Percentiles rank a stretch among this genome's conserved stretches.
These are phyloP conservation scores for Zeuzera pyrina DNA, from an alignment of 2,888 invertebrate species.

Conservation along the genomic window DNA sequence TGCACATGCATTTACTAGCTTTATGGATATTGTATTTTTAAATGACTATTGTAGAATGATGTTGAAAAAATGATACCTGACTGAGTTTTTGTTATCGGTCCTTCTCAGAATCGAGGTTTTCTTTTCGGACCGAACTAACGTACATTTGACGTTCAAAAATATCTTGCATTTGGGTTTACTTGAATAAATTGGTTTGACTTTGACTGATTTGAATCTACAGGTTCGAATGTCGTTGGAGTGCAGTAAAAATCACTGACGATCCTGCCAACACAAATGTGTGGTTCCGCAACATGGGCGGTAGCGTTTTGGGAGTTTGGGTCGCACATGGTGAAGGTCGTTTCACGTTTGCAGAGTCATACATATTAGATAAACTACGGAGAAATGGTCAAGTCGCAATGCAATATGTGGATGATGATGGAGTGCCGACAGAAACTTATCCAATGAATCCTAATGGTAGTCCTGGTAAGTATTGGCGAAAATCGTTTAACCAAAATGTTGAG, in stretches of 20 bases:
- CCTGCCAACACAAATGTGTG: conserved; percentile 80
- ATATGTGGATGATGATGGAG: conserved; percentile 87
- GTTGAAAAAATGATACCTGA: too few relatives aligned
- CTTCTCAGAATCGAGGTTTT: too few relatives aligned
- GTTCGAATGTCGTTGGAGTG: conserved; percentile 82
- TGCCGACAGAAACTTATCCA: conserved; percentile 87
- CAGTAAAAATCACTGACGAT: conserved; percentile 79
- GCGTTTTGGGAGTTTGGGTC: conserved; percentile 95
- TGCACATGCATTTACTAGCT: too few relatives aligned
- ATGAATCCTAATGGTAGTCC: conserved; percentile 95
- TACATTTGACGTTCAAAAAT: too few relatives aligned
- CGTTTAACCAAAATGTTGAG: too few relatives aligned
- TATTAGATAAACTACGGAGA: conserved; percentile 44
- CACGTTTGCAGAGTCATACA: conserved; percentile 63
- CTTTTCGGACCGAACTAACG: too few relatives aligned
- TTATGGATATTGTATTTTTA: too few relatives aligned
- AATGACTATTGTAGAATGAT: too few relatives aligned
- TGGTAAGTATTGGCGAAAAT: conserved; percentile 65
- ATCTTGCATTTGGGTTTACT: too few relatives aligned
- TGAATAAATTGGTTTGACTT: too few relatives aligned
- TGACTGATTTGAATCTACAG: conserved; percentile 13
- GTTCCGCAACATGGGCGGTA: conserved; percentile 90
- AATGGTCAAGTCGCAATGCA: conserved; percentile 82
- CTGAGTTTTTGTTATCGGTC: too few relatives aligned
- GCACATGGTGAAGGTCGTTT: conserved; percentile 97